Base-by-base conservation (phyloP, 2,797 vertebrate species). In the Dallia pectoralis region DNA sequence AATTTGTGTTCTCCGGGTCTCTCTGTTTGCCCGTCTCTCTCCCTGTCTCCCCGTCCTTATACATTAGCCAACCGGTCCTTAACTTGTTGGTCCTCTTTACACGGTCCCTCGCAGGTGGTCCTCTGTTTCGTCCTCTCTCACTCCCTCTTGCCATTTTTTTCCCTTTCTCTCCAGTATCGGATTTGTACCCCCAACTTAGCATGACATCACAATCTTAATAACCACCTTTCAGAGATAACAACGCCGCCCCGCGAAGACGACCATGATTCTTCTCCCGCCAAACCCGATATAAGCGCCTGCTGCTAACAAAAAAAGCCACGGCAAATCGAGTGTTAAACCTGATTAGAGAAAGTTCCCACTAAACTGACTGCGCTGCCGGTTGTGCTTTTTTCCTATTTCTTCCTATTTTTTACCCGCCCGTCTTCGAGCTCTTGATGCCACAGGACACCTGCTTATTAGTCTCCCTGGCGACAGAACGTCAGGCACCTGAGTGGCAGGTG, bases 401-500 rank as follows among this genome's bases (percentile, higher is more conserved):
- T 62, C 32, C 76, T 79, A 71, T 74, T 81, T 78, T 76, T 73
- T 73, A 68, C 69, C 29, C 64, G 32, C 44, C 25, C 56, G 25
- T 65, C 18, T 40, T 22, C 18, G 18, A 14, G 51, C 67, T 11
- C 12, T 40, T n/a, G 16, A 27, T 15, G 30, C 33, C 53, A 19
- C 12, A 14, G 56, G 63, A 47, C 33, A 40, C 53, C 48, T 25
- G 25, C 40, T 15, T 53, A 15, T 71, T 14, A 64, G 81, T 77
- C 82, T 75, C 81, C 63, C 11, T 82, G 40, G 40, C 61, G 86
- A 86, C 70, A 82, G 86, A 85, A 76, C 82, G 72, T 90, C 82
- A 79, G 83, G 81, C 85, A 87, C 82, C 86, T 92, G 91, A 94
- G 80, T 90, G 92, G 88, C 91, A 91, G 88, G 89, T 92, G 90